phyloP scores from a whole-genome alignment of 2,113 vertebrate species.

The Dromaius novaehollandiae region DNA sequence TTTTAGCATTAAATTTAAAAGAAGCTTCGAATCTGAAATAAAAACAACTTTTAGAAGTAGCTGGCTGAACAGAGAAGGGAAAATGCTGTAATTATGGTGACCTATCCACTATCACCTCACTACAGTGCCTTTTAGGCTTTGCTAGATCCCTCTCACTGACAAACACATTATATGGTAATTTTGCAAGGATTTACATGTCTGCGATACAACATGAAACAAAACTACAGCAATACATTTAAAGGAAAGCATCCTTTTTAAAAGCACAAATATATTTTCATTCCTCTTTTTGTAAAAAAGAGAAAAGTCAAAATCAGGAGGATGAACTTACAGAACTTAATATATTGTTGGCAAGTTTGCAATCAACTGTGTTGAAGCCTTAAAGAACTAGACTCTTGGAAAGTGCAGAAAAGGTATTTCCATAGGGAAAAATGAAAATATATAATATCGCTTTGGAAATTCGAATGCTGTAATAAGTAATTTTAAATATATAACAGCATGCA shows the following conservation, averaged over 20 bases:
- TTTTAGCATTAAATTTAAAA: constrained; percentile 75
- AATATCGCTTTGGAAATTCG: neutral
- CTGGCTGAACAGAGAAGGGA: constrained; percentile 53
- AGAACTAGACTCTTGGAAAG: neutral
- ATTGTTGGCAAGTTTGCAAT: neutral
- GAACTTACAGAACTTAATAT: neutral
- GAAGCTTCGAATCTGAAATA: constrained; percentile 76
- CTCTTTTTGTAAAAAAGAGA: neutral
- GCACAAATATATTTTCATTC: neutral
- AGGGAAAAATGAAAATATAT: neutral
- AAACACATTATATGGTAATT: constrained; percentile 43
- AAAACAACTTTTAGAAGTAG: constrained; percentile 60
- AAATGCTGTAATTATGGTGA: constrained; percentile 70
- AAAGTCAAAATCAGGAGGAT: neutral
- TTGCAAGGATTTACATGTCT: constrained; percentile 50
- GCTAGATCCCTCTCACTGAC: constrained; percentile 30
- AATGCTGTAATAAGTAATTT: neutral
- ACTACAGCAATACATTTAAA: neutral
- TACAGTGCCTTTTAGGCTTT: constrained; percentile 36
- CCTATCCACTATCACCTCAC: constrained; percentile 71
- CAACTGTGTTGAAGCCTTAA: neutral
- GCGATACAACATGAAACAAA: constrained; percentile 38
- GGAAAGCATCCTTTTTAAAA: neutral
- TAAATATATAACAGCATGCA: neutral
- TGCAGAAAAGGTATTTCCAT: neutral